Conservation (phyloP, 35 echinoderm and acorn worm genomes). For the Stichopus chloronotus region DNA sequence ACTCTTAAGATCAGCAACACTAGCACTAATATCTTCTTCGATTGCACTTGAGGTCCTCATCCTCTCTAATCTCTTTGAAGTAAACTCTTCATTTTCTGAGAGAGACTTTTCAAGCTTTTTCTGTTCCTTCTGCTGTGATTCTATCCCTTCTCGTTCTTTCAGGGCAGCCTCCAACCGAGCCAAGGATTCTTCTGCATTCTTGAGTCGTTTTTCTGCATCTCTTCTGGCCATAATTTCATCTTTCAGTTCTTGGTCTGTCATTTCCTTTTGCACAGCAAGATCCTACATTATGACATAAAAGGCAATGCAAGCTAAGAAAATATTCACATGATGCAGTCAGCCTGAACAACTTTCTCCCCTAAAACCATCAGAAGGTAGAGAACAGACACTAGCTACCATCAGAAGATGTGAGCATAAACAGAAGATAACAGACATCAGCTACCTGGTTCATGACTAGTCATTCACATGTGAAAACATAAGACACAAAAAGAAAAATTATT, state of each 20-base stretch:
- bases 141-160: constrained; percentile 59
- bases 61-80: background rate
- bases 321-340: background rate
- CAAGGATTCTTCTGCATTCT: constrained; percentile 88
- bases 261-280: constrained; percentile 92
- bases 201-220: constrained; percentile 86
- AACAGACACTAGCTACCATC: too few species aligned
- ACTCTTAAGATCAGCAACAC: constrained; percentile 94
- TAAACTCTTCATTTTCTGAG: background rate
- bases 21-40: constrained; percentile 83
- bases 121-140: constrained; percentile 30
- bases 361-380: too few species aligned
- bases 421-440: too few species aligned
- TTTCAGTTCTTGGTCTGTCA: constrained; percentile 91
- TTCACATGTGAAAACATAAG: too few species aligned
- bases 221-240: constrained; percentile 95
- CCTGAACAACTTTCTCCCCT: too few species aligned
- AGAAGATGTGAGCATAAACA: too few species aligned
- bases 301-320: background rate
- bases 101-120: background rate
- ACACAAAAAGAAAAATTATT: too few species aligned
- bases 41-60: constrained; percentile 46
- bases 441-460: too few species aligned
- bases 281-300: constrained; percentile 59
- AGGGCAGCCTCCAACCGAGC: constrained; percentile 77